Evolutionary conservation across 2,797 vertebrate genomes (phyloP).

Genomic region (Enteromius trimaculatus): DNA sequence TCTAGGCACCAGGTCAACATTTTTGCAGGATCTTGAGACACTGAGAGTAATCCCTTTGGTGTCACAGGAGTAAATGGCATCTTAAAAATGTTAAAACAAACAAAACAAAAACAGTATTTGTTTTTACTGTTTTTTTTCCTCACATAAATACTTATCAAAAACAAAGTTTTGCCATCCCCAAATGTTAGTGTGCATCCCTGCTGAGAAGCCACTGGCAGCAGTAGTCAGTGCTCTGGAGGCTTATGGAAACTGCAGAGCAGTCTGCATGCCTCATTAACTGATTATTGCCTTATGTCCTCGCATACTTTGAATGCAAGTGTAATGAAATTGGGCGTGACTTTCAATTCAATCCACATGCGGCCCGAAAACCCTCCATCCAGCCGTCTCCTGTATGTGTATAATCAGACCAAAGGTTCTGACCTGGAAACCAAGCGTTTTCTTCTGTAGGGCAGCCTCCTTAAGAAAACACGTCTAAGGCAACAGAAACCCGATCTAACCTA

Average conservation of each 20-base stretch:
- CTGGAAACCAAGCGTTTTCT: conserved; percentile 75
- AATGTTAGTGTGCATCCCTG: no score
- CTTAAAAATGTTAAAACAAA: no score
- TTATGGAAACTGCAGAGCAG: conserved; percentile 23
- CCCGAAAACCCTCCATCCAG: conserved; percentile 35
- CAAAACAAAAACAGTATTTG: not conserved
- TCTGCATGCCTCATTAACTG: conserved; percentile 35
- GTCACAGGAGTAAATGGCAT: not conserved
- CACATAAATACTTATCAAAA: no score
- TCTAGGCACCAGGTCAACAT: not conserved
- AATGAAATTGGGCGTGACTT: conserved; percentile 58
- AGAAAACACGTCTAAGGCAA: conserved; percentile 72
- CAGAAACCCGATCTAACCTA: conserved; percentile 30
- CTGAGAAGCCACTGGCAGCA: not conserved
- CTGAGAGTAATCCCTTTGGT: not conserved
- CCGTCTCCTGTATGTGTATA: conserved; percentile 32
- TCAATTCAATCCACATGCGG: conserved; percentile 65
- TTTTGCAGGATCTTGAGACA: not conserved
- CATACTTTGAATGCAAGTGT: conserved; percentile 40
- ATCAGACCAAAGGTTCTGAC: conserved; percentile 64
- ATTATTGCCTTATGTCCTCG: conserved; percentile 16
- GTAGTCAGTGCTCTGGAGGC: not conserved
- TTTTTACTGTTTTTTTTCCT: not conserved
- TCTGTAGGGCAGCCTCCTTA: conserved; percentile 72
- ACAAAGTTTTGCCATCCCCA: not conserved